Percentiles rank a stretch among this genome's conserved stretches.
Conservation (phyloP, 2,888 invertebrate genomes). For the Agriotes lineatus region DNA sequence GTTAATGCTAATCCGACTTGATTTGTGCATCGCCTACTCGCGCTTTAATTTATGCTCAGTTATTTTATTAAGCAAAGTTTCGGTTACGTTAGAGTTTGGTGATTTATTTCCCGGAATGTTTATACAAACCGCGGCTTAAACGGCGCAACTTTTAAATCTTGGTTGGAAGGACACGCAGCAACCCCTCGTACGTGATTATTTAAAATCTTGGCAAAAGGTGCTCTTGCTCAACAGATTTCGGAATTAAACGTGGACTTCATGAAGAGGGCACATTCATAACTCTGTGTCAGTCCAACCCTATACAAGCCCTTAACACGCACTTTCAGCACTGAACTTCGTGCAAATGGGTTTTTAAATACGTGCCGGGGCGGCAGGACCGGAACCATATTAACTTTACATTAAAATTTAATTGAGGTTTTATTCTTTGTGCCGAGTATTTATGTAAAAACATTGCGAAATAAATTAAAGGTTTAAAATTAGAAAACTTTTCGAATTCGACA, state of each 20-base stretch:
- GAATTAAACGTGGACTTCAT: slow-evolving; percentile 31
- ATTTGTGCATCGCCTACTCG: slow-evolving; percentile 39
- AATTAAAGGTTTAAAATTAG: slow-evolving; percentile 35
- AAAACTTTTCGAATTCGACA: slow-evolving; percentile 34
- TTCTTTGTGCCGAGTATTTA: slow-evolving; percentile 20
- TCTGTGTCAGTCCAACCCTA: slow-evolving; percentile 30
- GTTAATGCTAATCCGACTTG: slow-evolving; percentile 43
- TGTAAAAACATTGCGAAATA: slow-evolving; percentile 19
- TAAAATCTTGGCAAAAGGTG: neutral
- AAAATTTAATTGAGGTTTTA: slow-evolving; percentile 32
- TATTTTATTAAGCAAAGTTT: slow-evolving; percentile 5
- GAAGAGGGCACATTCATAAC: slow-evolving; percentile 35
- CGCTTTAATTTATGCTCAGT: slow-evolving; percentile 23
- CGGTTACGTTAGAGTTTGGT: neutral
- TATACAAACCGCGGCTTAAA: too few species aligned
- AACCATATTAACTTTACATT: slow-evolving; percentile 37
- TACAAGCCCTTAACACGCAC: slow-evolving; percentile 40
- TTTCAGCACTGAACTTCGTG: slow-evolving; percentile 35
- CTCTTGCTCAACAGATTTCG: neutral
- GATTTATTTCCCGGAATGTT: neutral
- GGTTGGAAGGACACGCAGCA: too few species aligned
- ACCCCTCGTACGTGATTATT: neutral
- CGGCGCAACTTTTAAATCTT: too few species aligned
- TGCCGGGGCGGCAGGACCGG: slow-evolving; percentile 33
- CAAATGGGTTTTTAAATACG: slow-evolving; percentile 50